phyloP scores from a whole-genome alignment of 2,888 invertebrate genomes.

The Halictus ligatus region DNA sequence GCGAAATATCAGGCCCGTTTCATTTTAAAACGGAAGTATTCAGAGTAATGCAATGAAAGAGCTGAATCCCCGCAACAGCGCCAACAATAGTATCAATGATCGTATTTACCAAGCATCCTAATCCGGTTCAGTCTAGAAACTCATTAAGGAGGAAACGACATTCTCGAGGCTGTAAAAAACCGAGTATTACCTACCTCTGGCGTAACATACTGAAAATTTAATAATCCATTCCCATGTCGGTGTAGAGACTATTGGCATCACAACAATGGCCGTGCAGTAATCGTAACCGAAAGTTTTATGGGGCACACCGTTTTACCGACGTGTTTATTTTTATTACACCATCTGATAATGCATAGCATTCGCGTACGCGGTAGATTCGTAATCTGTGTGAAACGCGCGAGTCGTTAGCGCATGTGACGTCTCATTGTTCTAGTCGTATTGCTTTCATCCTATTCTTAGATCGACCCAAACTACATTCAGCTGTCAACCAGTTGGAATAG shows the following conservation, averaged over 20 bases:
- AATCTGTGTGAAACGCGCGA: not conserved
- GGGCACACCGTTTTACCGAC: not conserved
- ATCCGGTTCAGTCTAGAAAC: slow-evolving; percentile 36
- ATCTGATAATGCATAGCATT: not conserved
- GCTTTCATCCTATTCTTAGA: not conserved
- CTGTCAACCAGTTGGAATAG: not conserved
- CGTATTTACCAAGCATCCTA: slow-evolving; percentile 30
- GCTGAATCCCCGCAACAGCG: slow-evolving; percentile 15
- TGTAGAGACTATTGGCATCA: not conserved
- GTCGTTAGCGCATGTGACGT: not conserved
- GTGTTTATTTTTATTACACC: not conserved
- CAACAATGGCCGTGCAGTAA: not conserved
- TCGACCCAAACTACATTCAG: not conserved
- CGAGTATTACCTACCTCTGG: not conserved
- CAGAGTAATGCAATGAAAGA: slow-evolving; percentile 33
- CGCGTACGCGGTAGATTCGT: not conserved
- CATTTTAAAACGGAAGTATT: not conserved
- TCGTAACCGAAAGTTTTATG: slow-evolving; percentile 4
- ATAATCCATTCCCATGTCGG: not conserved
- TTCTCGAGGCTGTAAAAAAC: not conserved
- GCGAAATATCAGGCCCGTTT: not conserved
- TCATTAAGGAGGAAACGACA: slow-evolving; percentile 36
- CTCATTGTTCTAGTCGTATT: not conserved
- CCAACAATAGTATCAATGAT: slow-evolving; percentile 60
- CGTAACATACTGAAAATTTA: slow-evolving; percentile 6